Percentiles rank a stretch among this genome's conserved stretches.
phyloP scores from a whole-genome alignment of 2,797 vertebrate genomes.

The Neosalanx taihuensis region DNA sequence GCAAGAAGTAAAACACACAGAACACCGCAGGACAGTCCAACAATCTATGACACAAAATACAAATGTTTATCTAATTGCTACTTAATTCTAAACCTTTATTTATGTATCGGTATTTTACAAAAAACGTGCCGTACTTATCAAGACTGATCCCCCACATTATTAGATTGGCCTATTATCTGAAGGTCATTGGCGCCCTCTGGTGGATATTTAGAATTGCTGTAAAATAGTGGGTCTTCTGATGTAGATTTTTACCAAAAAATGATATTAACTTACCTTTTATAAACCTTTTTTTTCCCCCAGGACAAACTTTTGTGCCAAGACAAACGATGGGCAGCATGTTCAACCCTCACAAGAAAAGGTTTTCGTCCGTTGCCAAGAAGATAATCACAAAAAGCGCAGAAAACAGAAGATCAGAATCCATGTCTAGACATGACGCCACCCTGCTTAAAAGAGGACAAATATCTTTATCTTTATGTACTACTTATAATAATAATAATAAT shows the following conservation, averaged over 20 bases:
- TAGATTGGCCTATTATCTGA: neutral
- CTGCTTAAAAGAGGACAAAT: too few relatives aligned
- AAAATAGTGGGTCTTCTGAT: neutral
- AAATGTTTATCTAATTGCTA: neutral
- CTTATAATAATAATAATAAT: too few relatives aligned
- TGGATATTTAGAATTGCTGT: constrained; percentile 5
- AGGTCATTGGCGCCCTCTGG: constrained; percentile 16
- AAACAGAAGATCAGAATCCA: constrained; percentile 27
- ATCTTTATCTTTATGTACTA: too few relatives aligned
- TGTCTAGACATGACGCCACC: too few relatives aligned
- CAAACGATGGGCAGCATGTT: constrained; percentile 67
- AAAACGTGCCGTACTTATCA: neutral
- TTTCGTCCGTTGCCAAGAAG: constrained; percentile 80
- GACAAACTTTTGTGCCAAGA: constrained; percentile 82
- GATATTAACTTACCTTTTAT: neutral
- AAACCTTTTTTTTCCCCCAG: constrained; percentile 65
- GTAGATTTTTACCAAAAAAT: neutral
- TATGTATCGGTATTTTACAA: neutral
- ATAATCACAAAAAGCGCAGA: constrained; percentile 31
- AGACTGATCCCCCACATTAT: neutral
- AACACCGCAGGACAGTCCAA: neutral
- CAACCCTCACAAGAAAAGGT: constrained; percentile 76
- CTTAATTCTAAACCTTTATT: neutral
- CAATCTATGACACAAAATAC: too few relatives aligned
- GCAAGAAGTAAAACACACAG: neutral